These are phyloP conservation scores for Psittacula derbiana DNA, from an alignment of 2,797 vertebrate species.

Conservation along the genomic window DNA sequence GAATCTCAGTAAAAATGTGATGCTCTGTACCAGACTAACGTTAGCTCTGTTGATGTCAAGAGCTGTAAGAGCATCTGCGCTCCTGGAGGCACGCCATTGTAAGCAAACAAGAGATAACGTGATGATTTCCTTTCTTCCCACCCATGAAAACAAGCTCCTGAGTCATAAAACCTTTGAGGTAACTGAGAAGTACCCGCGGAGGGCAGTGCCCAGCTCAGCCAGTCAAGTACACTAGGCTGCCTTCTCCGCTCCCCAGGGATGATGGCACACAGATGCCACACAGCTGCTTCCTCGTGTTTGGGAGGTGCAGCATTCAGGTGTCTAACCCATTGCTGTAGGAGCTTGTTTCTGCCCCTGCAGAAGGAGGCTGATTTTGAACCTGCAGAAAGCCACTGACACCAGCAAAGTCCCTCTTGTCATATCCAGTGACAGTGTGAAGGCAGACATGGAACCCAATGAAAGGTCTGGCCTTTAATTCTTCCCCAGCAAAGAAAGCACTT, in stretches of 20 bases:
- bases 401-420: background rate
- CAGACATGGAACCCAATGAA: fast-evolving
- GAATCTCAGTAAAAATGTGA: background rate
- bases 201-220: background rate
- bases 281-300: fast-evolving
- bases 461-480: background rate
- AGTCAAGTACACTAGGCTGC: background rate
- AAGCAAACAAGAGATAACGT: background rate
- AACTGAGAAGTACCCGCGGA: background rate
- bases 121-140: background rate
- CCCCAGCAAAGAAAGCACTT: background rate
- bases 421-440: fast-evolving
- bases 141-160: background rate
- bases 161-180: background rate
- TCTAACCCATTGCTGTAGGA: fast-evolving
- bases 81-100: background rate
- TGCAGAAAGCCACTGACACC: background rate
- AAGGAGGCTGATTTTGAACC: background rate
- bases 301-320: background rate
- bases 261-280: background rate
- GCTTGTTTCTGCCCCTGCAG: background rate
- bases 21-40: background rate
- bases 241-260: fast-evolving
- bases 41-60: background rate
- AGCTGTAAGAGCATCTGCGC: background rate